These are phyloP conservation scores for Leucoraja ocellata DNA, from an alignment of 2,797 vertebrate genomes.

Conservation along the genomic window DNA sequence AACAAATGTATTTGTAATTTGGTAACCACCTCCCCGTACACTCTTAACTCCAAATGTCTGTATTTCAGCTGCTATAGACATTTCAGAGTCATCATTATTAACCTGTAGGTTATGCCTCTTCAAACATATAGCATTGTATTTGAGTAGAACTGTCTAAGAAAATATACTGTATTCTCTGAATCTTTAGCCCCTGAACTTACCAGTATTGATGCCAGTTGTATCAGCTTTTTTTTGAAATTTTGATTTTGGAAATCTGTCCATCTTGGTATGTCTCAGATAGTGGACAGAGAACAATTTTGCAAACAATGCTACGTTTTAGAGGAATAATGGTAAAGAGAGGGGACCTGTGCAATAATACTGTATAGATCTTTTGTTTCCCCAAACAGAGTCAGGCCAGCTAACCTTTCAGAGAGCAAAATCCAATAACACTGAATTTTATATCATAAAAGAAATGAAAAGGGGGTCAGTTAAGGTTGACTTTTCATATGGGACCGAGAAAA, in stretches of 20 bases:
- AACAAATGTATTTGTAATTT: constrained; percentile 90
- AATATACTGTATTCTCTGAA: constrained; percentile 16
- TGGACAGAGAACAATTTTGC: constrained; percentile 8
- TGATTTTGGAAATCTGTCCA: constrained; percentile 19
- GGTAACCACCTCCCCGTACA: constrained; percentile 58
- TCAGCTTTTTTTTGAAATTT: not conserved
- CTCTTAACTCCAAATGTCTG: constrained; percentile 65
- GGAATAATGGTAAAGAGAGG: not conserved
- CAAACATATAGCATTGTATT: constrained; percentile 31
- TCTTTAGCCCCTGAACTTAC: constrained; percentile 21
- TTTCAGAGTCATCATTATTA: constrained; percentile 6
- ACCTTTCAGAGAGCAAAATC: not conserved
- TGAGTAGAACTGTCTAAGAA: constrained; percentile 14
- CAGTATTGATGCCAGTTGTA: constrained; percentile 23
- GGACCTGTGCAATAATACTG: not conserved
- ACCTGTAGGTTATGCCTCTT: constrained; percentile 28
- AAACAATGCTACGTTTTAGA: constrained; percentile 31
- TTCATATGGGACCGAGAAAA: not conserved
- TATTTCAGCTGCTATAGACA: constrained; percentile 69
- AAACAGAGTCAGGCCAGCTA: not conserved
- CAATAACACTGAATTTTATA: not conserved
- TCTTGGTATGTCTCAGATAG: not conserved
- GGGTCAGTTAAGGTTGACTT: not conserved
- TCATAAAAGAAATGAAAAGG: not conserved
- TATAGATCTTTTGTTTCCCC: not conserved